These are phyloP conservation scores for Cryptoprocta ferox DNA, from an alignment of 2,797 vertebrate genomes.

Conservation along the genomic window DNA sequence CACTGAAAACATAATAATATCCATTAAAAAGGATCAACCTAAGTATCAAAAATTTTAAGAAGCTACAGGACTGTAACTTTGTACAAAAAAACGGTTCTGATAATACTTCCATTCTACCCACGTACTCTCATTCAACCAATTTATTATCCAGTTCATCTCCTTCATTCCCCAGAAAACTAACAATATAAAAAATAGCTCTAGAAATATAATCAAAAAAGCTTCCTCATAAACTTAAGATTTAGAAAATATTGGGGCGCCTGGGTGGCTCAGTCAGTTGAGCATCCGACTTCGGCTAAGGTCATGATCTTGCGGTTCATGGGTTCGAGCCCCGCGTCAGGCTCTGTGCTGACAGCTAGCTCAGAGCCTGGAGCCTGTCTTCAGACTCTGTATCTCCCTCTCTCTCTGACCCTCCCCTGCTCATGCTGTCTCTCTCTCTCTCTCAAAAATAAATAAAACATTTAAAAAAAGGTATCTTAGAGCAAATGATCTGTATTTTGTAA, in stretches of 20 bases:
- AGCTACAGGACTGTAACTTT: conserved; percentile 4
- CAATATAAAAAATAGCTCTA: background rate
- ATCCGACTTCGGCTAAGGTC: too few species aligned
- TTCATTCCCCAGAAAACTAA: conserved; percentile 30
- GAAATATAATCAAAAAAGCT: background rate
- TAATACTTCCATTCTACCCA: conserved; percentile 20
- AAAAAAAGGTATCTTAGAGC: background rate
- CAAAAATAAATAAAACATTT: too few species aligned
- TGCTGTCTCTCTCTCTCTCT: too few species aligned
- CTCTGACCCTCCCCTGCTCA: too few species aligned
- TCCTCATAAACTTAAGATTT: background rate
- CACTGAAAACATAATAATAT: conserved; percentile 87
- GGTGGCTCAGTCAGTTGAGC: too few species aligned
- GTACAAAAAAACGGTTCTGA: background rate
- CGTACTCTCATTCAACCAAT: background rate
- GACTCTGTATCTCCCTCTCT: too few species aligned
- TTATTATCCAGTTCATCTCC: background rate
- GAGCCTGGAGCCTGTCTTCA: too few species aligned
- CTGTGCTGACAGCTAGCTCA: too few species aligned
- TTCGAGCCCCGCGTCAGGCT: too few species aligned
- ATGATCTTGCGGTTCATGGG: too few species aligned
- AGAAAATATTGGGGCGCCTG: background rate
- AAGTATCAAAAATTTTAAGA: conserved; percentile 41
- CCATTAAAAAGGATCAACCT: conserved; percentile 43
- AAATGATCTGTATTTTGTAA: background rate